Conservation (phyloP, 2,888 invertebrate species). For the Anaspis maculata region DNA sequence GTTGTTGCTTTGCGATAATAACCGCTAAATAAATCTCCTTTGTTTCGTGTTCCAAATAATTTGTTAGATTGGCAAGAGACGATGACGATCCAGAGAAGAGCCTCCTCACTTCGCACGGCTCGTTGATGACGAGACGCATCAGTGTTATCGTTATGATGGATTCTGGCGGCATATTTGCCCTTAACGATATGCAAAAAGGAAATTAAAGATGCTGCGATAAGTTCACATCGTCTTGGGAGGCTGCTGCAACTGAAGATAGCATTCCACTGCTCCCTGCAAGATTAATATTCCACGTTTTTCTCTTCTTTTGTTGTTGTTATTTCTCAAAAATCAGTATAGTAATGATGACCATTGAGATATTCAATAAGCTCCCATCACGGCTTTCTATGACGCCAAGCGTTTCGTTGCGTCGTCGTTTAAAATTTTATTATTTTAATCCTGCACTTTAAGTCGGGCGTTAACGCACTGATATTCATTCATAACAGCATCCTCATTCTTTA, state of each 20-base stretch:
- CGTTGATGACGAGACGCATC: slow-evolving; percentile 36
- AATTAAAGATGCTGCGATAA: slow-evolving; percentile 42
- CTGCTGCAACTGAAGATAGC: slow-evolving; percentile 25
- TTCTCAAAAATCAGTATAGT: too few relatives aligned
- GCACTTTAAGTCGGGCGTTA: too few relatives aligned
- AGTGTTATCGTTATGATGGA: slow-evolving; percentile 41
- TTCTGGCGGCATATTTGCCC: slow-evolving; percentile 39
- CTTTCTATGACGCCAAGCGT: too few relatives aligned
- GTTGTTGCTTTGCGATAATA: too few relatives aligned
- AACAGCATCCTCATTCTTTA: too few relatives aligned
- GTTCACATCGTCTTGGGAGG: slow-evolving; percentile 27
- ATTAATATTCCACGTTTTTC: slow-evolving; percentile 24
- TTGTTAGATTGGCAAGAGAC: slow-evolving; percentile 23
- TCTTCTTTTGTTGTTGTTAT: slow-evolving; percentile 6
- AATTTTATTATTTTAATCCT: too few relatives aligned
- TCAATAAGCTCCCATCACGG: too few relatives aligned
- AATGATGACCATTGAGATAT: background rate
- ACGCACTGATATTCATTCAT: too few relatives aligned
- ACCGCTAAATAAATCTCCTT: slow-evolving; percentile 7
- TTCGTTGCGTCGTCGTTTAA: too few relatives aligned
- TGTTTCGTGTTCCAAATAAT: slow-evolving; percentile 17
- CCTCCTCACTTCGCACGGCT: slow-evolving; percentile 18
- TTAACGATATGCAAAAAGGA: slow-evolving; percentile 42
- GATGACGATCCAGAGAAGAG: too few relatives aligned
- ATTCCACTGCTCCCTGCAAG: slow-evolving; percentile 16